Evolutionary conservation across 1,140 invertebrate species (phyloP).

Genomic region (Drosophila cardini): DNA sequence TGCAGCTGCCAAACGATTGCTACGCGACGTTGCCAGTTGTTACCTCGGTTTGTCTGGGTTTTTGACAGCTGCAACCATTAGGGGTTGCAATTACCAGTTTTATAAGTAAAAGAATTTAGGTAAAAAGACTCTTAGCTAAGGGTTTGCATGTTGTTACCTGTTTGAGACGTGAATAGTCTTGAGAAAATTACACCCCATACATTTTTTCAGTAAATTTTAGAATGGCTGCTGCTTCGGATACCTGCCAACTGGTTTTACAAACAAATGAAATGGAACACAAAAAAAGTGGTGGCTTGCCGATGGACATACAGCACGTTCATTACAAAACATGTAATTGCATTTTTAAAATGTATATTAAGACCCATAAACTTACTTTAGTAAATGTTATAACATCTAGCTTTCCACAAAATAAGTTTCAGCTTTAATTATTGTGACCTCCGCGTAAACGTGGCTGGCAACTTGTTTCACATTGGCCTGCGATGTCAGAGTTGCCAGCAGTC

Average conservation of each 20-base stretch:
- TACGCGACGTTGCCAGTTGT: conserved; percentile 24
- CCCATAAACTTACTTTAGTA: too few species aligned
- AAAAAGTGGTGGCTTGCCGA: conserved; percentile 5
- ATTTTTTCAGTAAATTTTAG: conserved; percentile 10
- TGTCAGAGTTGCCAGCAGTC: too few species aligned
- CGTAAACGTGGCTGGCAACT: too few species aligned
- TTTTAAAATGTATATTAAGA: too few species aligned
- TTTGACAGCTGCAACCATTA: conserved; percentile 2
- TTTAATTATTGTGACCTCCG: too few species aligned
- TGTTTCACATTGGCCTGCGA: too few species aligned
- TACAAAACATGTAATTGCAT: too few species aligned
- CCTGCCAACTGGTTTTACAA: conserved; percentile 32
- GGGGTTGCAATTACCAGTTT: conserved; percentile 1
- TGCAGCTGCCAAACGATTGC: conserved; percentile 47
- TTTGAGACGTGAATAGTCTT: not conserved
- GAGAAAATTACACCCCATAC: conserved; percentile 32
- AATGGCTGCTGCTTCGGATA: not conserved
- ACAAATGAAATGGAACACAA: not conserved
- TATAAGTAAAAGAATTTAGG: not conserved
- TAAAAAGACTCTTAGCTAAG: not conserved
- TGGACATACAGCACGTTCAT: not conserved
- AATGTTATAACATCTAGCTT: too few species aligned
- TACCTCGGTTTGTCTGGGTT: conserved; percentile 26
- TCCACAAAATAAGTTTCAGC: too few species aligned
- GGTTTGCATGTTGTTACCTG: conserved; percentile 4